Conservation (phyloP, 2,888 invertebrate species). For the Drosophila dives region DNA sequence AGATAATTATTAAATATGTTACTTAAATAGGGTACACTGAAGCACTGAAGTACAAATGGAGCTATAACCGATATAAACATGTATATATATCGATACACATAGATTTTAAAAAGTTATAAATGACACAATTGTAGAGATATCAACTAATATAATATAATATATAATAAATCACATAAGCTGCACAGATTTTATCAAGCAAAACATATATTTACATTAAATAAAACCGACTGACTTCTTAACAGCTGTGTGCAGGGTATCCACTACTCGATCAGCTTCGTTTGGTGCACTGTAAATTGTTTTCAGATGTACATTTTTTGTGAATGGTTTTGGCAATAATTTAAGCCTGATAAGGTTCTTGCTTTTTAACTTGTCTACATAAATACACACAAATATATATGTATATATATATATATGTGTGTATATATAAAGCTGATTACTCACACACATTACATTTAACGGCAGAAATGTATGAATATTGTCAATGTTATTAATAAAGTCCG, state of each 20-base stretch:
- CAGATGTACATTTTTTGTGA: neutral
- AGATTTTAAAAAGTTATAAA: no score
- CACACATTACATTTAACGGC: neutral
- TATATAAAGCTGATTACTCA: constrained; percentile 3
- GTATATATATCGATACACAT: no score
- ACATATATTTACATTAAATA: neutral
- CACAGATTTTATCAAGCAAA: no score
- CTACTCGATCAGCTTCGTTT: neutral
- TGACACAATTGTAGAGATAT: neutral
- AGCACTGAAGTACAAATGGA: neutral
- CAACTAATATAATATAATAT: neutral
- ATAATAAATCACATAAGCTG: neutral
- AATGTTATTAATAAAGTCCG: constrained; percentile 2
- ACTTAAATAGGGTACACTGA: neutral
- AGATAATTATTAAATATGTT: neutral
- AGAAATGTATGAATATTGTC: neutral
- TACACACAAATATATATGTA: neutral
- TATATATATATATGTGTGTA: neutral
- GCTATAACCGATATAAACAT: neutral
- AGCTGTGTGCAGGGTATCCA: neutral
- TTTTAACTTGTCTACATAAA: neutral
- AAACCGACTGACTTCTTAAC: neutral
- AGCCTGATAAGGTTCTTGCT: neutral
- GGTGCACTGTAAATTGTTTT: neutral
- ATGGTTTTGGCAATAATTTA: neutral